Percentiles rank a stretch among this genome's conserved stretches.
These are phyloP conservation scores for Malurus splendens DNA, from an alignment of 2,797 vertebrate species.

Conservation along the genomic window DNA sequence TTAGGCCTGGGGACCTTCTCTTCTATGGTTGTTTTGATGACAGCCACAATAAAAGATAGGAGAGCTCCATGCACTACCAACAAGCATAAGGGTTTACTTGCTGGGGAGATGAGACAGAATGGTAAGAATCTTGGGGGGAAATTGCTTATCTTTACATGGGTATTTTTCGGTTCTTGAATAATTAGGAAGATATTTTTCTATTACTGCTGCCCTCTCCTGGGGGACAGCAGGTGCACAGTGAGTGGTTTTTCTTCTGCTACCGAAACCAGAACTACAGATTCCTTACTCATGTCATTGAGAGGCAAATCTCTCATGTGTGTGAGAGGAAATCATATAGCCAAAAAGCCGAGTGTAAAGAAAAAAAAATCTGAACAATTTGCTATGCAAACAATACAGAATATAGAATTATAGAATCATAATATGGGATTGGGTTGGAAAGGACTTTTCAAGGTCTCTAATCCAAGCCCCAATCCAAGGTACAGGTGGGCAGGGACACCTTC, in stretches of 20 bases:
- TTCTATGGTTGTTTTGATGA: not conserved
- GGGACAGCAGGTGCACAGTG: not conserved
- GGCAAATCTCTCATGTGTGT: not conserved
- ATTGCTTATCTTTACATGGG: not conserved
- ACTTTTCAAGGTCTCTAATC: not conserved
- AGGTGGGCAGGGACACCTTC: not conserved
- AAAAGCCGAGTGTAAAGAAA: not conserved
- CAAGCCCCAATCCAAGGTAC: not conserved
- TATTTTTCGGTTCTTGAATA: not conserved
- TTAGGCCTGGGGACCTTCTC: not conserved
- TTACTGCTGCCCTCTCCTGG: conserved; percentile 1
- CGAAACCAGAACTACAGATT: not conserved
- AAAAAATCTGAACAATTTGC: not conserved
- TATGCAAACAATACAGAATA: not conserved
- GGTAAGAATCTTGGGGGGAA: not conserved
- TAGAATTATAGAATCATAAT: not conserved
- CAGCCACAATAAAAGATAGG: not conserved
- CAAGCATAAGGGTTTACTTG: not conserved
- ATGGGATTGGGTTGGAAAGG: not conserved
- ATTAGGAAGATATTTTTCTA: not conserved
- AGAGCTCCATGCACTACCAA: not conserved
- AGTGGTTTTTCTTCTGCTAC: not conserved
- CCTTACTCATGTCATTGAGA: not conserved
- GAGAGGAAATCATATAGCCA: not conserved
- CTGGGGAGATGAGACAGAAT: not conserved